Evolutionary conservation across 2,888 invertebrate species (phyloP).

Genomic region (Athalia cordata): DNA sequence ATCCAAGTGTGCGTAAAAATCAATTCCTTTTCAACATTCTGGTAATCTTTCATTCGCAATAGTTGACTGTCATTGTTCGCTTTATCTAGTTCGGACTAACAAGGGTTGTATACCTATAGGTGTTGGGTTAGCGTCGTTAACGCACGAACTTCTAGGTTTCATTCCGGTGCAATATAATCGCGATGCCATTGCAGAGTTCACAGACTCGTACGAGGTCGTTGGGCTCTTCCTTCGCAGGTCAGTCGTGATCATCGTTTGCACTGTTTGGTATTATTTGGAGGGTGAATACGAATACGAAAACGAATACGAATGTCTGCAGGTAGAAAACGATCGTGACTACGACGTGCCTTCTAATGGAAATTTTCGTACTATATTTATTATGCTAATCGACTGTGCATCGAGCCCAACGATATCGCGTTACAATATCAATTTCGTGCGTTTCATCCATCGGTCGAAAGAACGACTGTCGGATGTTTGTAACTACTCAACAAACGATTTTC

Average conservation of each 20-base stretch:
- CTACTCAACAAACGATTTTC: slow-evolving; percentile 23
- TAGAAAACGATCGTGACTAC: not conserved
- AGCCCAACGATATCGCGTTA: slow-evolving; percentile 28
- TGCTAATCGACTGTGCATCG: slow-evolving; percentile 26
- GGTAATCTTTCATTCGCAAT: no score
- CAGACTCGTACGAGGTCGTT: not conserved
- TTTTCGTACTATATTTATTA: slow-evolving; percentile 20
- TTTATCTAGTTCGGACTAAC: no score
- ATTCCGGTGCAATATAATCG: slow-evolving; percentile 4
- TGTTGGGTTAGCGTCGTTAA: not conserved
- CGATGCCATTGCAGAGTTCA: not conserved
- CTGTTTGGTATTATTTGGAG: no score
- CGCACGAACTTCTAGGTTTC: slow-evolving; percentile 1
- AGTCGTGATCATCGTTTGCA: no score
- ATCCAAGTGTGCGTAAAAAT: no score
- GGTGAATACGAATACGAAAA: no score
- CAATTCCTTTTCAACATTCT: no score
- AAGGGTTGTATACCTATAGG: no score
- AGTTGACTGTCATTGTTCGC: no score
- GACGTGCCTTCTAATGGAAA: slow-evolving; percentile 18
- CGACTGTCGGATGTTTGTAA: slow-evolving; percentile 29
- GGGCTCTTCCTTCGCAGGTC: not conserved
- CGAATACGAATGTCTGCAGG: no score
- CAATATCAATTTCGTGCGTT: slow-evolving; percentile 10
- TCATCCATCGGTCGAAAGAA: slow-evolving; percentile 22